phyloP scores from a whole-genome alignment of 2,113 vertebrate species.

The Trochalopteron elliotii region DNA sequence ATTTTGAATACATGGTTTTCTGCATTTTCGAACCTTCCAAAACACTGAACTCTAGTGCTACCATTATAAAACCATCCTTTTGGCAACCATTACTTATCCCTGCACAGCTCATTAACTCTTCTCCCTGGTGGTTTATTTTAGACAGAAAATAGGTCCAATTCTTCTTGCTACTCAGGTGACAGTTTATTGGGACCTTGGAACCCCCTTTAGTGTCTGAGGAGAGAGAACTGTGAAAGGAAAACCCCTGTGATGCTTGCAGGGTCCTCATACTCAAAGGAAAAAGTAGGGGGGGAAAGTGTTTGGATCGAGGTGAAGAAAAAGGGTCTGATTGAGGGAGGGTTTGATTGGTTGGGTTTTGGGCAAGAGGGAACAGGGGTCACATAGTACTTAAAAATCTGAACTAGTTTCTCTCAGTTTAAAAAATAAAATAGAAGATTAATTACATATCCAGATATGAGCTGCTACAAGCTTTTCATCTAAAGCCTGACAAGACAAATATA shows the following conservation, averaged over 20 bases:
- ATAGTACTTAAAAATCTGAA: background rate
- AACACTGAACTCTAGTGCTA: background rate
- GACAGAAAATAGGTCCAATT: background rate
- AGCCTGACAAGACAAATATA: background rate
- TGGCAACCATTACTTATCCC: background rate
- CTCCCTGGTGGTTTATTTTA: background rate
- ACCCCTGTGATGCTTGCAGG: background rate
- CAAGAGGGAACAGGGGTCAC: background rate
- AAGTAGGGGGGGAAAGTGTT: fast-evolving
- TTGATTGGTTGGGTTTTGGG: background rate
- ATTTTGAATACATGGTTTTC: background rate
- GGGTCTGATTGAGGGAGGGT: fast-evolving
- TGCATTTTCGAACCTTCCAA: background rate
- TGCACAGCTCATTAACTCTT: background rate
- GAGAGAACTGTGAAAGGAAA: background rate
- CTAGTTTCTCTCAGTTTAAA: background rate
- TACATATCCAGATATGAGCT: background rate
- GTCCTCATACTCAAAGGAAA: background rate
- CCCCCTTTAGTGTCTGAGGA: background rate
- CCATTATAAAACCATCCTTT: background rate
- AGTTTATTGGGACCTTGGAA: background rate
- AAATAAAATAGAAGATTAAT: background rate
- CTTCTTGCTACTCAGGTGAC: background rate
- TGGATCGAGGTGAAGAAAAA: background rate
- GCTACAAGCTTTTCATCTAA: background rate